Percentiles rank a stretch among this genome's conserved stretches.
These are phyloP conservation scores for Strix aluco DNA, from an alignment of 2,113 vertebrate genomes.

Conservation along the genomic window DNA sequence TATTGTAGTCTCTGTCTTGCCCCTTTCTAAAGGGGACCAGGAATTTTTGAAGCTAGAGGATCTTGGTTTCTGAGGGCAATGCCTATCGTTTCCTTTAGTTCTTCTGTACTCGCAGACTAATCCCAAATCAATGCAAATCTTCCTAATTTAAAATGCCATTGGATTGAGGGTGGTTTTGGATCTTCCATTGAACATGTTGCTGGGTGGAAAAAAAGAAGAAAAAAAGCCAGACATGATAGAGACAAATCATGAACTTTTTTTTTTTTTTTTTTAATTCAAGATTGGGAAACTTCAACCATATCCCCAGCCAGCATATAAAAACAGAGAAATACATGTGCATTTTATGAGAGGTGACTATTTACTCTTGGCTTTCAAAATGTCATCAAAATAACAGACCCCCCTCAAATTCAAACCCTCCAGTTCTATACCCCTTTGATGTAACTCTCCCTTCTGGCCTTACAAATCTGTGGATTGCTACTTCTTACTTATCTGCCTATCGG, in stretches of 20 bases:
- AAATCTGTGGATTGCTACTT: not conserved
- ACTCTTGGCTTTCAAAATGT: not conserved
- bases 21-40: not conserved
- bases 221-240: not conserved
- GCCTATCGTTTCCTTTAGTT: not conserved
- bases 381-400: not conserved
- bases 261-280: not conserved
- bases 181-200: accelerated
- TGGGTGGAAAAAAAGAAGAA: accelerated
- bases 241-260: not conserved
- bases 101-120: not conserved
- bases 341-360: constrained; percentile 33
- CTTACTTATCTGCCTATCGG: not conserved
- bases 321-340: not conserved
- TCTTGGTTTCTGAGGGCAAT: not conserved
- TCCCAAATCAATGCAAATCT: not conserved
- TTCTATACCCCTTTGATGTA: not conserved
- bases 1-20: accelerated
- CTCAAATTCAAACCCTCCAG: not conserved
- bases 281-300: constrained; percentile 8
- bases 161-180: not conserved
- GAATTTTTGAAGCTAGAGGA: not conserved
- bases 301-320: not conserved
- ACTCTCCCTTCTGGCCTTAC: not conserved
- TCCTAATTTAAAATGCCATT: not conserved